Evolutionary conservation across 2,113 vertebrate genomes (phyloP).

Genomic region (Delphinus delphis): DNA sequence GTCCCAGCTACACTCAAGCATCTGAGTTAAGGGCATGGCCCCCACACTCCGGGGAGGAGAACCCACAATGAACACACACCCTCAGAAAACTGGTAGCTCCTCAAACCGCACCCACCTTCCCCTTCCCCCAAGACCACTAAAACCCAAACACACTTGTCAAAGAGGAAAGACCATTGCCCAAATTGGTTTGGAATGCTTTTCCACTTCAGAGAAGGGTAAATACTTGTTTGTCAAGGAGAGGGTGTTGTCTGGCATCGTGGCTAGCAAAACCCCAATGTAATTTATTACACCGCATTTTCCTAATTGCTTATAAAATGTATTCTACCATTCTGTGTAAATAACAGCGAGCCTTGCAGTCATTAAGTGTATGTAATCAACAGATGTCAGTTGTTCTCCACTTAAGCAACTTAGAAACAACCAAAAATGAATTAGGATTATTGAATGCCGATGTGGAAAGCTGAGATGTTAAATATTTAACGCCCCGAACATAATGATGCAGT

Average conservation of each 20-base stretch:
- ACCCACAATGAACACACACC: neutral
- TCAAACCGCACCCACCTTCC: neutral
- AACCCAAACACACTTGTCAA: neutral
- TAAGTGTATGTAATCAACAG: neutral
- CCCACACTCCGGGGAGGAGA: neutral
- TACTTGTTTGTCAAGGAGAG: neutral
- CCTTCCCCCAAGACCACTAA: neutral
- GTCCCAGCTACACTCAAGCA: neutral
- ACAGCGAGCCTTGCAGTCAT: rapidly evolving
- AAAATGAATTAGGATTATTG: neutral
- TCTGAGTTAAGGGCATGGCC: neutral
- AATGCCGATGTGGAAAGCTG: neutral
- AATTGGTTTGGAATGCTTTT: neutral
- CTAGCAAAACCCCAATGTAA: neutral
- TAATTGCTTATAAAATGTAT: neutral
- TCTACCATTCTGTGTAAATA: neutral
- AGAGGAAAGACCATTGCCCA: neutral
- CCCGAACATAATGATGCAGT: neutral
- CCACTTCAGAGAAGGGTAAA: neutral
- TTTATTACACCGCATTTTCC: neutral
- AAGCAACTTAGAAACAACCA: neutral
- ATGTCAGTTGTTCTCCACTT: neutral
- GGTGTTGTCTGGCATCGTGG: neutral
- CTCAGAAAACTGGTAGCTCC: neutral
- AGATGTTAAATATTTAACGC: conserved; percentile 6